Base-by-base conservation (phyloP, 2,888 invertebrate genomes). In the Drosophila limbata region DNA sequence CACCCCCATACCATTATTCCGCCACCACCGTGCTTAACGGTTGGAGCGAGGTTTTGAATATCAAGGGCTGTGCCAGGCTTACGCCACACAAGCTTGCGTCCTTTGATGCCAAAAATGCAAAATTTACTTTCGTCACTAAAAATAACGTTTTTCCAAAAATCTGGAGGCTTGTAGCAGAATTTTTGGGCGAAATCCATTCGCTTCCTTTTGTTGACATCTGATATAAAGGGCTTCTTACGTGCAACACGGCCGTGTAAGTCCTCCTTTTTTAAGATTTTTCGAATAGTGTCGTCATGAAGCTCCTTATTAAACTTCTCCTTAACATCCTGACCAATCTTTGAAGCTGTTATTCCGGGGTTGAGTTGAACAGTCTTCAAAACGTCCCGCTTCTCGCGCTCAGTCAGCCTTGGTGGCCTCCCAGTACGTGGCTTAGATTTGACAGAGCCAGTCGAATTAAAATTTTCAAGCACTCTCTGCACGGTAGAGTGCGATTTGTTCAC, bases 351-450 rank as follows among this genome's bases (percentile, higher is more conserved):
- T 19, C 19, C 19, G 3, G 45, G 45, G n/a, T 25, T 45, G 5
- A 5, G 21, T 21, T 13, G 0, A 11, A 67, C 44, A 1, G 35
- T 44, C 37, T 55, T 50, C 28, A 60, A 55, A 48, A 66, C 15
- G 35, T 4, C 21, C 19, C 39, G 21, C 15, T 61, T 55, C 31
- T 67, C 39, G 13, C 55, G 61, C 4, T 48, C 37, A 6, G 61
- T 40, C 19, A 67, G 44, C 55, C 61, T 67, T 42, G 61, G 48
- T 10, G 55, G 67, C 37, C 67, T 42, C 2, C 60, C 48, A 53
- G 45, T 47, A 6, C 57, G 45, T 1, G 47, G 65, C 9, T 31
- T 57, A 2, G 59, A 59, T n/a, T 44, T 13, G 2, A 25, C 13
- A 4, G 42, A 40, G 9, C 53, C 40, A 3, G 53, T 25, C 25